Base-by-base conservation (phyloP, 2,797 vertebrate genomes). In the Ctenopoma multispine region DNA sequence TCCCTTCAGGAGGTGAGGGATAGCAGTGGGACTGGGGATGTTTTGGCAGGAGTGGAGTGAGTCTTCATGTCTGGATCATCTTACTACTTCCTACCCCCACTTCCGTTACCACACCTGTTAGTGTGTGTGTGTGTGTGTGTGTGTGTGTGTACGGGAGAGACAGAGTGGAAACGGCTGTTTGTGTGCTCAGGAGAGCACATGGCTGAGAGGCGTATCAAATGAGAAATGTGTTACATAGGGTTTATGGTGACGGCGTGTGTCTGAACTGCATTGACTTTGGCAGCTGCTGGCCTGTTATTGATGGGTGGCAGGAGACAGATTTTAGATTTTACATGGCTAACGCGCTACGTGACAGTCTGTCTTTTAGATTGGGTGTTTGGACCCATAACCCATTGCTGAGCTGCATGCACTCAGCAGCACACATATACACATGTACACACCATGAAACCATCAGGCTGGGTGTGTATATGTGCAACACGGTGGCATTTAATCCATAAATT, bases 191-290 rank as follows among this genome's bases (percentile, higher is more conserved):
- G 77, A 80, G 81, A 79, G 84, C 82, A 84, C 85, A 85, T 82
- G 87, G 78, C 75, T 69, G 75, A 79, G 83, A 83, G 81, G 82
- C 82, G 65, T 82, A 86, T 80, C 87, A 68, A 90, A 91, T 89
- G 85, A 83, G 79, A 85, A 87, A 89, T 89, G 89, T 90, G 88
- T 88, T 91, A 87, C 83, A 87, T 83, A 55, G 87, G 84, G 82
- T 89, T 90, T 90, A 86, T 59, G 87, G 83, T 92, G 90, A 72
- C 75, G 47, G 74, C 58, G 70, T 84, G 82, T 66, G 88, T 57
- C 85, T 74, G 72, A 64, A 75, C 84, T 14, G 7, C 74, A 69
- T 55, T 34, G 68, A 68, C 74, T 59, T 34, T 63, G 69, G 81
- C 85, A 87, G 88, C 87, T 86, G 84, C 72, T 65, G 79, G 77